Base-by-base conservation (phyloP, 2,888 invertebrate genomes). In the Meloe dianella region DNA sequence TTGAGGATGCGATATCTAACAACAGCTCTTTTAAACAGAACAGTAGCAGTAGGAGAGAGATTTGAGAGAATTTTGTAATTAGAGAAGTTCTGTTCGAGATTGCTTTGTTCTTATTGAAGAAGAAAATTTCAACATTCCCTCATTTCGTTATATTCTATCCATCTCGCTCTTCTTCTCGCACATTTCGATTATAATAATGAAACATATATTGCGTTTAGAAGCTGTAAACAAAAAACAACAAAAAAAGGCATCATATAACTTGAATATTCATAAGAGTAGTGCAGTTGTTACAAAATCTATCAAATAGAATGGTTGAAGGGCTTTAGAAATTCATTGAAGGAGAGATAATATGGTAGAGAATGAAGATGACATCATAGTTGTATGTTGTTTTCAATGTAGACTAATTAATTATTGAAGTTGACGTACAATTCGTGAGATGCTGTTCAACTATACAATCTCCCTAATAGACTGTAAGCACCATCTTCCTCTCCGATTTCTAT, bases 391-490 rank as follows among this genome's bases (percentile, higher is more conserved):
- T 71, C 69, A 64, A 63, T 69, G 66, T 63, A 61, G 64, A 58
- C 63, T 60, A 73, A 73, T 72, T 72, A 72, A 68, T 69, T 71
- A 72, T 70, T 71, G 72, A 73, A 67, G 72, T 64, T 69, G 65
- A 71, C 67, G 57, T 64, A 70, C 69, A 69, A 73, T 73, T 73
- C 67, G 65, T 59, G 67, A 67, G 68, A 64, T 69, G 67, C 66
- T 71, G 69, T 65, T 69, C 60, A 63, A 69, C 60, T 69, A 68
- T 62, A 66, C 67, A 70, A 69, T 70, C 57, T 41, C 60, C 56
- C 63, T 62, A 67, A 63, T 61, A 57, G 66, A 67, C 29, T 41
- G 57, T 57, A 56, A 58, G 47, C 63, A 38, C 60, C 63, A 56
- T 51, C 59, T 32, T 51, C 47, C 17, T 47, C 47, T 9, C 9